Evolutionary conservation across 2,113 vertebrate genomes (phyloP).

Genomic region (Pardalotus punctatus): DNA sequence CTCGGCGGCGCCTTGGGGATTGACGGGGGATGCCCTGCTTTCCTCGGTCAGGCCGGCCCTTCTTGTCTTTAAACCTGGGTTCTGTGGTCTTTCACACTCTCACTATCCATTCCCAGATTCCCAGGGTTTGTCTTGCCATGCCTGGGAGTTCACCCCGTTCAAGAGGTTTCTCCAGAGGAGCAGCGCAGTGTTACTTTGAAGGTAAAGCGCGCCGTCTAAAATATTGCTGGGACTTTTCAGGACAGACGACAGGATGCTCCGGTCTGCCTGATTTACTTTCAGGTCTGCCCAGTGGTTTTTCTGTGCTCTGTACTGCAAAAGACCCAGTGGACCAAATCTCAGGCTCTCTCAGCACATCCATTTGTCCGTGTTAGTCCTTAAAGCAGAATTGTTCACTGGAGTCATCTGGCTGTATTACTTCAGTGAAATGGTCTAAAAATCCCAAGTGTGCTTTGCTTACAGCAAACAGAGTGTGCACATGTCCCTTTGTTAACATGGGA

Average conservation of each 20-base stretch:
- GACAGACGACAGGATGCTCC: neutral
- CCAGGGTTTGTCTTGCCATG: conserved; percentile 85
- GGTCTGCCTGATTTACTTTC: neutral
- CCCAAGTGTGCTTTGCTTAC: neutral
- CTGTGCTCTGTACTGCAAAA: neutral
- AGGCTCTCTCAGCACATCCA: neutral
- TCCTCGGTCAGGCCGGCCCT: neutral
- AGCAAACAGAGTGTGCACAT: neutral
- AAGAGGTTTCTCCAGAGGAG: conserved; percentile 72
- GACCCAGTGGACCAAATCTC: neutral
- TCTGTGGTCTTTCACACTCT: neutral
- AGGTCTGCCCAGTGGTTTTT: neutral
- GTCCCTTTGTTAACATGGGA: neutral
- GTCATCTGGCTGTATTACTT: neutral
- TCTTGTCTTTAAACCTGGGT: too few species aligned
- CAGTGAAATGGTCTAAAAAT: neutral
- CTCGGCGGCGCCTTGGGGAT: neutral
- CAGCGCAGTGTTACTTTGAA: conserved; percentile 81
- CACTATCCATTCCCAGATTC: conserved; percentile 67
- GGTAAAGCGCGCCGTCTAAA: conserved; percentile 62
- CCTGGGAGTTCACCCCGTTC: conserved; percentile 92
- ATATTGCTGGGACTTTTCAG: neutral
- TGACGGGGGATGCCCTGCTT: neutral
- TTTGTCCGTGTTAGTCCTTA: neutral
- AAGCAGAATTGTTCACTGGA: neutral